Evolutionary conservation across 2,888 invertebrate species (phyloP).

Genomic region (Athripsodes cinereus): DNA sequence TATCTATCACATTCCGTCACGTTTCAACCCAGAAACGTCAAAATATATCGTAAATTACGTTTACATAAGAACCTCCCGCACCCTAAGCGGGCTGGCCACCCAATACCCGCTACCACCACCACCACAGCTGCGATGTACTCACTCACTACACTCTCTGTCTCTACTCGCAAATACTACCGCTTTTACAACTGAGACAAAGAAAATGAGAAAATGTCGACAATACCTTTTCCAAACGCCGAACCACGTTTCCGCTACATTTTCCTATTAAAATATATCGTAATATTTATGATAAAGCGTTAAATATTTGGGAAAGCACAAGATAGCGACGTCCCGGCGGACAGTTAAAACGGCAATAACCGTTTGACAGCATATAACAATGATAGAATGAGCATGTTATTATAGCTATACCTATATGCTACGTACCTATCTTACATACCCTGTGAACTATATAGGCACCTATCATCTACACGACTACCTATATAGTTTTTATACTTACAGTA

Average conservation of each 20-base stretch:
- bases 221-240: too few relatives aligned
- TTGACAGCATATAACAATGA: slow-evolving; percentile 20
- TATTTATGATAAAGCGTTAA: too few relatives aligned
- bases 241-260: too few relatives aligned
- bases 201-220: too few relatives aligned
- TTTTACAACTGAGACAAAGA: too few relatives aligned
- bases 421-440: too few relatives aligned
- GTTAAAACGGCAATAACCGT: slow-evolving; percentile 7
- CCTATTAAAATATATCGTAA: too few relatives aligned
- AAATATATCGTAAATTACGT: slow-evolving; percentile 51
- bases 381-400: background rate
- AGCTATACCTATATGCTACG: background rate
- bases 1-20: slow-evolving; percentile 18
- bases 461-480: too few relatives aligned
- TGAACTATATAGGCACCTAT: too few relatives aligned
- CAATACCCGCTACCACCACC: background rate
- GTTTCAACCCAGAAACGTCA: slow-evolving; percentile 36
- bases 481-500: too few relatives aligned
- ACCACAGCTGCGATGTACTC: slow-evolving; percentile 10
- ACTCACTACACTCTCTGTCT: too few relatives aligned
- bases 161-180: too few relatives aligned
- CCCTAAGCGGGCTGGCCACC: slow-evolving; percentile 1
- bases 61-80: slow-evolving; percentile 11
- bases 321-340: slow-evolving; percentile 1
- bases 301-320: background rate